Percentiles rank a stretch among this genome's conserved stretches.
phyloP scores from a whole-genome alignment of 1,140 invertebrate species.

The Drosophila bocqueti region DNA sequence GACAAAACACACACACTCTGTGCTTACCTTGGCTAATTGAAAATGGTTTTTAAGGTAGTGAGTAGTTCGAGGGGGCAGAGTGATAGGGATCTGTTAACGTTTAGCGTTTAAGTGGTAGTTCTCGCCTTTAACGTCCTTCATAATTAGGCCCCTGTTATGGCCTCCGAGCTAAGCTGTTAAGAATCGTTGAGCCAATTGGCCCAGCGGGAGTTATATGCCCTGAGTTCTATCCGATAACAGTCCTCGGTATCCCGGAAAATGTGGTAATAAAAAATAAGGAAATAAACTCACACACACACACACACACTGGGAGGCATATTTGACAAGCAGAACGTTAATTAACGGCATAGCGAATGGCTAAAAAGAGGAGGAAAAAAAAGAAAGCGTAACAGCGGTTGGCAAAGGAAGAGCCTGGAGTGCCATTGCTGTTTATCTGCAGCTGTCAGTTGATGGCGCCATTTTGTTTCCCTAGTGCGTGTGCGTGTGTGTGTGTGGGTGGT shows the following conservation, averaged over 20 bases:
- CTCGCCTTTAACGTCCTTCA: conserved; percentile 34
- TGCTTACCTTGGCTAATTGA: conserved; percentile 35
- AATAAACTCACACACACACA: conserved; percentile 20
- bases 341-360: conserved; percentile 52
- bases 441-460: conserved; percentile 65
- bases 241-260: conserved; percentile 19
- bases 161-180: conserved; percentile 6
- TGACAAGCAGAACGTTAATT: conserved; percentile 69
- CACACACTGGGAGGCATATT: conserved; percentile 19
- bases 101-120: conserved; percentile 36
- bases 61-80: no score
- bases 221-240: conserved; percentile 22
- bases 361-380: conserved; percentile 28
- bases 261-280: conserved; percentile 50
- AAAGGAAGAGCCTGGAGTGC: conserved; percentile 26
- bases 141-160: conserved; percentile 56
- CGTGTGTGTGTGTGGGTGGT: conserved; percentile 1
- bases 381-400: conserved; percentile 10
- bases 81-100: conserved; percentile 1
- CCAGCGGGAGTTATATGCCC: conserved; percentile 39
- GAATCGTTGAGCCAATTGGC: conserved; percentile 62
- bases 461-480: conserved; percentile 14
- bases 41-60: neutral
- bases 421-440: conserved; percentile 65
- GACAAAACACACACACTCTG: neutral